Base-by-base conservation (phyloP, 1,140 invertebrate genomes). In the Yoshiicerus persimilis region DNA sequence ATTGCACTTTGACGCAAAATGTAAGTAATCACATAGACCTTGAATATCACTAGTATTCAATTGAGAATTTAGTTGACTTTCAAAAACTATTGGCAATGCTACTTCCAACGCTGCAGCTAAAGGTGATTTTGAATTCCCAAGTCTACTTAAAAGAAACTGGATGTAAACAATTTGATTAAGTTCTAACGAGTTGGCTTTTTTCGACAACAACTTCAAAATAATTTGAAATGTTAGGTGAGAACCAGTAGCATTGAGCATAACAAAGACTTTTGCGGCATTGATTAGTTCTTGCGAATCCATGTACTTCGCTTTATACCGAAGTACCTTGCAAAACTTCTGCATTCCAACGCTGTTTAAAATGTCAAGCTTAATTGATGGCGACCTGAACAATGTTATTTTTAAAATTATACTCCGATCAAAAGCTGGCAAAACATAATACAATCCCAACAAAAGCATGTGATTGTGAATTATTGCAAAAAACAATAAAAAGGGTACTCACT, bases 41-140 rank as follows among this genome's bases (percentile, higher is more conserved):
- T 90, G 84, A 30, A 94, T 86, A 90, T 95, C 94, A 25, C 93
- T 92, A 16, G 90, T 91, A 87, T 95, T 93, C 38, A 95, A 88
- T 91, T 95, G 93, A 25, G 92, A 87, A 16, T 93, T 91, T 13
- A 95, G 80, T 88, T 94, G 93, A 5, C 94, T 93, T 91, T 95
- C 93, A 91, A 95, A 95, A 2, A 94, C 93, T 20, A 95, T 91
- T 0, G 95, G 95, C 25, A 96, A 87, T 6, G 95, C 95, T 10
- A 94, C 91, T 88, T 93, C 92, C 6, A 96, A 89, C 3, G 95
- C 94, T 83, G 95, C 93, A 0, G 93, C 92, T 23, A 96, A 91
- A 89, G 95, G 94, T 36, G 88, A 89, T 36, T 87, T 88, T 9
- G 20, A 23, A 56, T 93, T 94, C 9, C 38, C 80, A 23, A 92